phyloP scores from a whole-genome alignment of 2,888 invertebrate species.

The Acanthosepion lycidas region DNA sequence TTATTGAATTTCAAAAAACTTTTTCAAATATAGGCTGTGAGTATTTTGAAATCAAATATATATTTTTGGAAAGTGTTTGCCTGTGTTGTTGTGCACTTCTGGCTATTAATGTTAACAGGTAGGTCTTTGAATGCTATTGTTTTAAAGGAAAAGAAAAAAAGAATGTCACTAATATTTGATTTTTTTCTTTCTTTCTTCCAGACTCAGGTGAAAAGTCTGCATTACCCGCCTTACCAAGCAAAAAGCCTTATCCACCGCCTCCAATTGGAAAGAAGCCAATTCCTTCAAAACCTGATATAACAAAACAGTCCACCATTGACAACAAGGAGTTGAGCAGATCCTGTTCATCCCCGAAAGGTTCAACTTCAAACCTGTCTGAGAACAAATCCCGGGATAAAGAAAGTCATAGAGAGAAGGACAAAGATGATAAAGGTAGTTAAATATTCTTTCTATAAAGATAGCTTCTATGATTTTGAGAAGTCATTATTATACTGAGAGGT shows the following conservation, averaged over 20 bases:
- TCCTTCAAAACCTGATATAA: slow-evolving; percentile 51
- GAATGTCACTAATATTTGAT: not conserved
- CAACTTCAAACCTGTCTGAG: slow-evolving; percentile 37
- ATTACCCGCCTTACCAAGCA: slow-evolving; percentile 54
- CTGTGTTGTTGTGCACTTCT: no score
- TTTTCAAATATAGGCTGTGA: no score
- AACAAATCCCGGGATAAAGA: slow-evolving; percentile 41
- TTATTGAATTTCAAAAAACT: no score
- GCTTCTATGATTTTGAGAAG: no score
- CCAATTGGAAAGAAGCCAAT: slow-evolving; percentile 71
- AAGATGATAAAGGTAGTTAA: not conserved
- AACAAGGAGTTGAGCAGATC: slow-evolving; percentile 41
- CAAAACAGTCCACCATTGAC: slow-evolving; percentile 52
- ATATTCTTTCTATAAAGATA: not conserved
- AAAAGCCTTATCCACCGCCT: slow-evolving; percentile 69
- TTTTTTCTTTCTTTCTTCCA: slow-evolving; percentile 44
- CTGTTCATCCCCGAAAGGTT: slow-evolving; percentile 24
- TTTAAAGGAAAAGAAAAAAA: no score
- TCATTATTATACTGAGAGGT: no score
- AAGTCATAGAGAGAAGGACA: slow-evolving; percentile 8
- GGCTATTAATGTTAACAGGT: no score
- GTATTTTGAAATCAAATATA: no score
- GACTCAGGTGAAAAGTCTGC: slow-evolving; percentile 54
- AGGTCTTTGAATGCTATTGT: no score
- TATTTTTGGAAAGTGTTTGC: no score